phyloP scores from a whole-genome alignment of 2,113 vertebrate genomes.

The Lepidothrix coronata region DNA sequence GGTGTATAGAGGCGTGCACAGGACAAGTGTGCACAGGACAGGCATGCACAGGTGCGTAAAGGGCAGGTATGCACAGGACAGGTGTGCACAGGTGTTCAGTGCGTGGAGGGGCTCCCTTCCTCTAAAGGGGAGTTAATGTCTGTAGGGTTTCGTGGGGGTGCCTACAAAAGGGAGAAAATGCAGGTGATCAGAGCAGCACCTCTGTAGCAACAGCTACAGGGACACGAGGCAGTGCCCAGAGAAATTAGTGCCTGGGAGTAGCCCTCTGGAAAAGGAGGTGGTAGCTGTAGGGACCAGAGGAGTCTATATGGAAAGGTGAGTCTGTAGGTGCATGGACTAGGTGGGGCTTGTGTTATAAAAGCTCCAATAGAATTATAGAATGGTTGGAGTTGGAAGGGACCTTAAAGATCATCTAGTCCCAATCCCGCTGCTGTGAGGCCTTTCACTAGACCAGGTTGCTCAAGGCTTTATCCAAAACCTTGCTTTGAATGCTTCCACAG shows the following conservation, averaged over 20 bases:
- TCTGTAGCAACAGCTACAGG: neutral
- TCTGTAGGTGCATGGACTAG: neutral
- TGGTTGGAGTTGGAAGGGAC: neutral
- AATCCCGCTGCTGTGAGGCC: neutral
- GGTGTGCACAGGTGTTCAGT: accelerated
- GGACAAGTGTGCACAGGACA: neutral
- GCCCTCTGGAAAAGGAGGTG: neutral
- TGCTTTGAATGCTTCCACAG: too few species aligned
- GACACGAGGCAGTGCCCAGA: accelerated
- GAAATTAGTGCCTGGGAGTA: neutral
- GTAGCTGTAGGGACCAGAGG: neutral
- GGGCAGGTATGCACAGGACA: neutral
- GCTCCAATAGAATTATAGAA: neutral
- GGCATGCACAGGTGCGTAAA: neutral
- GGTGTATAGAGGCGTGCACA: neutral
- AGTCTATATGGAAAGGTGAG: neutral
- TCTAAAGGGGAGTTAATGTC: too few species aligned
- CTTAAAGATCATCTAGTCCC: neutral
- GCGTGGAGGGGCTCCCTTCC: neutral
- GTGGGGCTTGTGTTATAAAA: neutral
- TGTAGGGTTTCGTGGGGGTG: accelerated
- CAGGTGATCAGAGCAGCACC: accelerated
- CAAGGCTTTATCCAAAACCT: neutral
- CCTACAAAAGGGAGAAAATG: neutral
- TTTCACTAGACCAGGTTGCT: too few species aligned